A percentile compares a stretch with the other conserved stretches of the same genome.
Evolutionary conservation across 1,140 invertebrate species (phyloP).

Genomic region (Pseudachorutes palmiensis): DNA sequence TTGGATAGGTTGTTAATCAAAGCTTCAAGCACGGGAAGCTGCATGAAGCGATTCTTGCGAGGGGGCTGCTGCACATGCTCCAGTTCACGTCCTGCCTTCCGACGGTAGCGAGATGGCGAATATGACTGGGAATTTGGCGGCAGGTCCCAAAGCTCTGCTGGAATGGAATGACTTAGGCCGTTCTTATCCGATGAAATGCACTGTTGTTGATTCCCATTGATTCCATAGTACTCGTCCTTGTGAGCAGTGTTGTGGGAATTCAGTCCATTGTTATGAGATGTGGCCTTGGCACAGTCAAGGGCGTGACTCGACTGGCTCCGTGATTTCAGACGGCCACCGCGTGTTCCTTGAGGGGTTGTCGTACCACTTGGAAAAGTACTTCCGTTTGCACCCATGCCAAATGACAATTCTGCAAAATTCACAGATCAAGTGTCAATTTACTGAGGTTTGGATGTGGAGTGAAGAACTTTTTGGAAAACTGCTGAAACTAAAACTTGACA

Average conservation of each 20-base stretch:
- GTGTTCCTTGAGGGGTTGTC: not conserved
- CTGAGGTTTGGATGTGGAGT: not conserved
- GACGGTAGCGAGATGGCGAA: constrained; percentile 6
- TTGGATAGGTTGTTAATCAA: constrained; percentile 18
- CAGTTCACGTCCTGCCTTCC: constrained; percentile 12
- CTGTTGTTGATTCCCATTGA: not conserved
- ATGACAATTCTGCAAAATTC: constrained; percentile 11
- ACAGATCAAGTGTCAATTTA: not conserved
- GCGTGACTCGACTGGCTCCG: constrained; percentile 37
- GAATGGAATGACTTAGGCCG: constrained; percentile 31
- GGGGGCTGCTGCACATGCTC: constrained; percentile 3
- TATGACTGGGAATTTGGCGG: constrained; percentile 14
- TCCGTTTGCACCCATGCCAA: constrained; percentile 36
- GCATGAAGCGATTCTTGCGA: constrained; percentile 17
- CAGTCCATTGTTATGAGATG: constrained; percentile 5
- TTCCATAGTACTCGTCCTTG: constrained; percentile 17
- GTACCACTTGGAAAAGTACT: constrained; percentile 19
- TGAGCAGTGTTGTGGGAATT: not conserved
- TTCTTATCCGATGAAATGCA: not conserved
- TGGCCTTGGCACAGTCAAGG: constrained; percentile 26
- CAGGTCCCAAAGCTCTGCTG: constrained; percentile 35
- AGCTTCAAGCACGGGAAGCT: constrained; percentile 19
- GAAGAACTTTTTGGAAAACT: not conserved
- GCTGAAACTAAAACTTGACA: too few relatives aligned
- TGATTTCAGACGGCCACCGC: constrained; percentile 28